These are phyloP conservation scores for Sisor rabdophorus DNA, from an alignment of 2,113 vertebrate genomes.

Conservation along the genomic window DNA sequence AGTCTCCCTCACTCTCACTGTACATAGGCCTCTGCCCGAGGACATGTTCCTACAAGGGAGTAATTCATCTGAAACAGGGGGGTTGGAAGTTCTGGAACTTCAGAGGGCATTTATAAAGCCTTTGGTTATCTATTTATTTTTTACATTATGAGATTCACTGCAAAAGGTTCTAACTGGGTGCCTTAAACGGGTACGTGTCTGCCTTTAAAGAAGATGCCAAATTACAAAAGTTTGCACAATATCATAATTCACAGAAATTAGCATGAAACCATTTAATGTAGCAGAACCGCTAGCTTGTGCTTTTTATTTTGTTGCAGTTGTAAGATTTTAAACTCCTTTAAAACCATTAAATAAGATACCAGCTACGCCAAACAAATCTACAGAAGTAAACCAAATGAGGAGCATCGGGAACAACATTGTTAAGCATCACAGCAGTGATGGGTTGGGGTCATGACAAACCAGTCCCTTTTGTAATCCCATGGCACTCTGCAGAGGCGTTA, in stretches of 20 bases:
- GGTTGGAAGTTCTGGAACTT: conserved; percentile 48
- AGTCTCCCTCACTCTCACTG: conserved; percentile 35
- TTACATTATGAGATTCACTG: conserved; percentile 2
- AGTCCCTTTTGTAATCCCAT: conserved; percentile 49
- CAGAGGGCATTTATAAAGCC: conserved; percentile 39
- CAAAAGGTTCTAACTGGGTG: background rate
- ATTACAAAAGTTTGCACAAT: background rate
- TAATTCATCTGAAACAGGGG: conserved; percentile 48
- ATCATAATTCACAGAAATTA: background rate
- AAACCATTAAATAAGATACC: conserved; percentile 7
- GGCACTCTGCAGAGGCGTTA: conserved; percentile 45
- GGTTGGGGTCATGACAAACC: conserved; percentile 42
- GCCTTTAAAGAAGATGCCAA: background rate
- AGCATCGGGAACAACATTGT: conserved; percentile 25
- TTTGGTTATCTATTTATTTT: conserved; percentile 22
- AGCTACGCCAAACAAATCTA: conserved; percentile 23
- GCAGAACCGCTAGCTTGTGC: conserved; percentile 1
- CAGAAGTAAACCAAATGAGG: conserved; percentile 12
- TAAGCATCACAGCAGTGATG: conserved; percentile 27
- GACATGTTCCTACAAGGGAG: conserved; percentile 53
- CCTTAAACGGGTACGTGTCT: background rate
- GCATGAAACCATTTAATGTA: conserved; percentile 18
- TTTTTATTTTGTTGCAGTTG: conserved; percentile 12
- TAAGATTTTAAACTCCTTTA: conserved; percentile 23
- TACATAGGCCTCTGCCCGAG: conserved; percentile 48